Conservation (phyloP, 2,113 vertebrate species). For the Mystacornis crossleyi region DNA sequence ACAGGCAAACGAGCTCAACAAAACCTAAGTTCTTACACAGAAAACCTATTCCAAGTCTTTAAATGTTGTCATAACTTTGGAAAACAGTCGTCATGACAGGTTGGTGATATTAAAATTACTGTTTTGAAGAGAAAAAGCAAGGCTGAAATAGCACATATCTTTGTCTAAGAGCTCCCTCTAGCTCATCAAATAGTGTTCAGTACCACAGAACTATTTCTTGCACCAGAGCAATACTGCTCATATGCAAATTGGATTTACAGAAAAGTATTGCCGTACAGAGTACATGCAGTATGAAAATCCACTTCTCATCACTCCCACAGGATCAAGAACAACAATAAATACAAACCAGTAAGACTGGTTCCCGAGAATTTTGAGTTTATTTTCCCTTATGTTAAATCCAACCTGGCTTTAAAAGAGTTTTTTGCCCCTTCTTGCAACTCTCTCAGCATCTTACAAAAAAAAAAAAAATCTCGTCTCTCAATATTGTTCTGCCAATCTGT, state of each 20-base stretch:
- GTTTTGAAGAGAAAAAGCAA: not conserved
- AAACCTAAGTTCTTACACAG: not conserved
- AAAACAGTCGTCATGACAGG: not conserved
- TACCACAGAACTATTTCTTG: not conserved
- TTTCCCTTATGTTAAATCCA: not conserved
- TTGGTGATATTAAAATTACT: not conserved
- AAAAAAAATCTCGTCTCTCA: not conserved
- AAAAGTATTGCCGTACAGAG: not conserved
- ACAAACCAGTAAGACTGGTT: not conserved
- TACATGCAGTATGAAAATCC: not conserved
- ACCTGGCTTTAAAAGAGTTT: not conserved
- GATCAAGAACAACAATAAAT: not conserved
- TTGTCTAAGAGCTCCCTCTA: constrained; percentile 70
- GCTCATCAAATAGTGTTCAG: not conserved
- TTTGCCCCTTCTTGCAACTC: not conserved
- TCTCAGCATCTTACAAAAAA: not conserved
- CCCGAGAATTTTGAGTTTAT: not conserved
- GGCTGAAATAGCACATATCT: not conserved
- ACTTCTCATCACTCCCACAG: not conserved
- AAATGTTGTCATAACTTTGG: not conserved
- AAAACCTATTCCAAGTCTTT: not conserved
- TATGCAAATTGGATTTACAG: rapidly evolving
- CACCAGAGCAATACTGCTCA: not conserved
- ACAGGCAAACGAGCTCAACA: not conserved
- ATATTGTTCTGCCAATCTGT: not conserved